A percentile compares a stretch with the other conserved stretches of the same genome.
Conservation (phyloP, 2,888 invertebrate genomes). For the Euzophera pinguis region DNA sequence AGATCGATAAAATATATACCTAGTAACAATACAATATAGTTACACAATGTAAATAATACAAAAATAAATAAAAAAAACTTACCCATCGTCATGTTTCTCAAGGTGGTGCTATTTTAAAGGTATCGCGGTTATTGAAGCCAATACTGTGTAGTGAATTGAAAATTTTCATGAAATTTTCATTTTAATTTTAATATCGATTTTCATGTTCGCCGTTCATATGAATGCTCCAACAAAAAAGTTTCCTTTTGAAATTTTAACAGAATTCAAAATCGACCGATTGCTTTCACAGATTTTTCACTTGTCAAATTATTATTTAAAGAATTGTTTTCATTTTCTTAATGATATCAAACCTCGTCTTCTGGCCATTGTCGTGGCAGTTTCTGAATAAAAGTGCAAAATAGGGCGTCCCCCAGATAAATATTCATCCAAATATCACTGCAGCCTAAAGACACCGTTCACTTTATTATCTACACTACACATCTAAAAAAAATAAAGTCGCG, state of each 20-base stretch:
- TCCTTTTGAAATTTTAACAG: no score
- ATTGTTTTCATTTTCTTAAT: conserved; percentile 16
- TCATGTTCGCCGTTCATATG: conserved; percentile 16
- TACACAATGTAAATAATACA: not conserved
- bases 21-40: no score
- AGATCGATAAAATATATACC: no score
- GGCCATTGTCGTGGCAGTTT: conserved; percentile 19
- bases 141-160: conserved; percentile 33
- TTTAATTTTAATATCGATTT: conserved; percentile 51
- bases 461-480: conserved; percentile 50
- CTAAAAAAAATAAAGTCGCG: conserved; percentile 55
- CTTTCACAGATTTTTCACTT: conserved; percentile 18
- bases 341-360: conserved; percentile 24
- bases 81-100: conserved; percentile 60
- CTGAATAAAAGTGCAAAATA: conserved; percentile 20
- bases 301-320: conserved; percentile 20
- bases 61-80: conserved; percentile 30
- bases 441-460: conserved; percentile 30
- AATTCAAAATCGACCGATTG: conserved; percentile 34
- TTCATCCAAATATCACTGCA: conserved; percentile 47
- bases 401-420: conserved; percentile 18
- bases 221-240: no score
- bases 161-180: conserved; percentile 57
- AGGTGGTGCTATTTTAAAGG: not conserved
- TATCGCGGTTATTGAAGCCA: conserved; percentile 8